Evolutionary conservation across 1,140 invertebrate genomes (phyloP).

Genomic region (Drosophila takahashii): DNA sequence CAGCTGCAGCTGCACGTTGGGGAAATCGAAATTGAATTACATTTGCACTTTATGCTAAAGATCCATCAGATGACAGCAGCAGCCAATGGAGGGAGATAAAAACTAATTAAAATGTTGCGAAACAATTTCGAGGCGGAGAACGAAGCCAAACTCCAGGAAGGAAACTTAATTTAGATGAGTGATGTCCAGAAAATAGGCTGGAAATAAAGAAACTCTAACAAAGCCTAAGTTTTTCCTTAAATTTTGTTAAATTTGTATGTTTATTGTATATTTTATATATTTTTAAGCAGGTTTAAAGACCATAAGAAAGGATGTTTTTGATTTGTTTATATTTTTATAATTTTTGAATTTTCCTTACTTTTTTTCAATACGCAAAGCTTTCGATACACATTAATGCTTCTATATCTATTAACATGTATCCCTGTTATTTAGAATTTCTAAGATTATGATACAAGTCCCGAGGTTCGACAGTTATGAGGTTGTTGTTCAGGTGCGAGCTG

Average conservation of each 20-base stretch:
- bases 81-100: slow-evolving; percentile 45
- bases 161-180: neutral
- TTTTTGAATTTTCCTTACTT: no score
- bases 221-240: no score
- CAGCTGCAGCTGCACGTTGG: slow-evolving; percentile 54
- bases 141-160: neutral
- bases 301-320: no score
- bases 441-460: neutral
- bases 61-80: slow-evolving; percentile 50
- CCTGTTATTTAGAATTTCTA: neutral
- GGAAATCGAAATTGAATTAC: slow-evolving; percentile 74
- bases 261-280: no score
- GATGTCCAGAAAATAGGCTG: neutral
- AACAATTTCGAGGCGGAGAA: neutral
- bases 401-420: no score
- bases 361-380: no score
- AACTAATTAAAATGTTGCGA: slow-evolving; percentile 67
- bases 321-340: no score
- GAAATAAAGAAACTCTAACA: neutral
- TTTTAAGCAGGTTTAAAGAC: no score
- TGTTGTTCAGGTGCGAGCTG: neutral
- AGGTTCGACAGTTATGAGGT: neutral
- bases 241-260: no score
- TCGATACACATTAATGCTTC: no score
- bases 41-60: slow-evolving; percentile 76